These are phyloP conservation scores for Salminus brasiliensis DNA, from an alignment of 2,113 vertebrate genomes.

Conservation along the genomic window DNA sequence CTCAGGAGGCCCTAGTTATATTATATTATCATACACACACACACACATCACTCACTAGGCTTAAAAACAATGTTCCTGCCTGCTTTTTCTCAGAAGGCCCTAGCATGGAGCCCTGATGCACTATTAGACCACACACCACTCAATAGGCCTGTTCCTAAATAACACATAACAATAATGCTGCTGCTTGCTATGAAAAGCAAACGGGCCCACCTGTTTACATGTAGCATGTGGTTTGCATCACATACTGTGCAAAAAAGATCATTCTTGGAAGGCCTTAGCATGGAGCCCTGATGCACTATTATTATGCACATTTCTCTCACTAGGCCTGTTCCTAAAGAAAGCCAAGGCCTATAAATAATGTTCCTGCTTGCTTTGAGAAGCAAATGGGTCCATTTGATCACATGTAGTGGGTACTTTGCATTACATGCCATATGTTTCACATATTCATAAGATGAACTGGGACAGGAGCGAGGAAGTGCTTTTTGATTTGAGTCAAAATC, in stretches of 20 bases:
- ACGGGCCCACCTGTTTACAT: no score
- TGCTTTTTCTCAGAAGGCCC: no score
- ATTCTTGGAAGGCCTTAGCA: not conserved
- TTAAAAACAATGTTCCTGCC: no score
- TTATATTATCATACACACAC: no score
- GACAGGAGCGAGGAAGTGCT: not conserved
- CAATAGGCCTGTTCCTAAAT: not conserved
- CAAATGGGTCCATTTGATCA: not conserved
- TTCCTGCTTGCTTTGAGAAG: not conserved
- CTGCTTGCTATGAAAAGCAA: no score
- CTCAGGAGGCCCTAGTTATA: no score
- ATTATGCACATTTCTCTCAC: not conserved
- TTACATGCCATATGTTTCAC: not conserved
- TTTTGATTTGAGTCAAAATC: constrained; percentile 10
- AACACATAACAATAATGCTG: no score
- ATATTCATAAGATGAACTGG: not conserved
- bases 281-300: constrained; percentile 13
- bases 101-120: constrained; percentile 11
- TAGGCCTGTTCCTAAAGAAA: not conserved
- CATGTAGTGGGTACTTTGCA: not conserved
- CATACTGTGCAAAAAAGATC: no score
- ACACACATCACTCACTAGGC: no score
- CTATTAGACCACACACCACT: not conserved
- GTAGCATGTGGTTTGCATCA: no score
- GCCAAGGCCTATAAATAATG: not conserved